Evolutionary conservation across 1,140 invertebrate species (phyloP), one percentile per base, ranked within the genome.

Genomic region (Drosophila pachea): DNA sequence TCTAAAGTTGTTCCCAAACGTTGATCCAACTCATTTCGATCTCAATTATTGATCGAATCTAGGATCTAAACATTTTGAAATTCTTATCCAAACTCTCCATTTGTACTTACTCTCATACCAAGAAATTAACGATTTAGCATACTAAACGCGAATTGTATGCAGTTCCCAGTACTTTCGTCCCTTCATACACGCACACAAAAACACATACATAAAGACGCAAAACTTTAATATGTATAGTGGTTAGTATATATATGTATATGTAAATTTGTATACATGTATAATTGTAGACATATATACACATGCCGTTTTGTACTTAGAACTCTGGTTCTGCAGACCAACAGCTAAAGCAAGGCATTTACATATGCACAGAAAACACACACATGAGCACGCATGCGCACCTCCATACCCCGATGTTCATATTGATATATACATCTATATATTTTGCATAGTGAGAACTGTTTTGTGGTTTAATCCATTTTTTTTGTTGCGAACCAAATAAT

Each of bases 401-500:
- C 5, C 12, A 12, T 36, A 52, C 16, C 2, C 12, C 22, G 29
- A 42, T 48, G 31, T 48, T 7, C 11, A 48, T n/a, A 48, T 48
- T 42, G n/a, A 38, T 35, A 40, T 42, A 38, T 31, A 42, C 42
- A 11, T 14, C 43, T 45, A 7, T 54, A 3, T 11, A 2, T 43
- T 16, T 16, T 38, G 22, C 11, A 11, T 11, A 48, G 47, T 22
- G 22, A 22, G 22, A 22, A 22, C n/a, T n/a, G 31, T 48, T 50
- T 40, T 22, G 7, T 49, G 29, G 29, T 29, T 40, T 12, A 8
- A 35, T 50, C 48, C 48, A 32, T 4, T 35, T 49, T 50, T 33
- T 35, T 35, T 7, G 50, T 22, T 54, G 35, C 11, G 12, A 8
- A 40, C 35, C 52, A 49, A 60, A 48, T 54, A 72, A 66, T 53